Conservation (phyloP, 2,113 vertebrate genomes). For the Oncorhynchus tshawytscha region DNA sequence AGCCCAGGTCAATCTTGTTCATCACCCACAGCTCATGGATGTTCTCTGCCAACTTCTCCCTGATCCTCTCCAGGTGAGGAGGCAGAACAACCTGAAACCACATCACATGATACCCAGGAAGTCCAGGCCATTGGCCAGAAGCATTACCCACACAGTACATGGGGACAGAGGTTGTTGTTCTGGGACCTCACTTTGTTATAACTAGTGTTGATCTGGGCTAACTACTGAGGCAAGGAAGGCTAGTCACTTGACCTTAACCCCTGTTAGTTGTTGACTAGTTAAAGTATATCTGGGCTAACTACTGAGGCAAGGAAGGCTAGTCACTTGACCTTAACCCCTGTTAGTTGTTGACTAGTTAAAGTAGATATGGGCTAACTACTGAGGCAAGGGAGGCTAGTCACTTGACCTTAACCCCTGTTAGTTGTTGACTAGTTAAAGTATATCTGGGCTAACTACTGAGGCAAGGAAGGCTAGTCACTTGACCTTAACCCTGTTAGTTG, state of each 20-base stretch:
- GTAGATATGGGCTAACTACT: no score
- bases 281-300: no score
- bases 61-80: conserved; percentile 88
- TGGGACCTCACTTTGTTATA: no score
- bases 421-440: background rate
- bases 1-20: conserved; percentile 97
- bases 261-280: background rate
- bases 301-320: no score
- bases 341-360: no score
- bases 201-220: no score
- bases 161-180: no score
- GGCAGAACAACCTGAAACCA: conserved; percentile 84
- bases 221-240: background rate
- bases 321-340: no score
- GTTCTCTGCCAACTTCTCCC: conserved; percentile 94
- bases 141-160: no score
- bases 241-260: background rate
- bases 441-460: no score
- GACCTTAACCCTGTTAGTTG: no score
- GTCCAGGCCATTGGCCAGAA: background rate
- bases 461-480: no score
- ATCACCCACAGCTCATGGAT: conserved; percentile 98
- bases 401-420: background rate
- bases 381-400: background rate
- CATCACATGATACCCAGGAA: background rate